phyloP scores from a whole-genome alignment of 2,888 invertebrate genomes.

The Dryobotodes eremita region DNA sequence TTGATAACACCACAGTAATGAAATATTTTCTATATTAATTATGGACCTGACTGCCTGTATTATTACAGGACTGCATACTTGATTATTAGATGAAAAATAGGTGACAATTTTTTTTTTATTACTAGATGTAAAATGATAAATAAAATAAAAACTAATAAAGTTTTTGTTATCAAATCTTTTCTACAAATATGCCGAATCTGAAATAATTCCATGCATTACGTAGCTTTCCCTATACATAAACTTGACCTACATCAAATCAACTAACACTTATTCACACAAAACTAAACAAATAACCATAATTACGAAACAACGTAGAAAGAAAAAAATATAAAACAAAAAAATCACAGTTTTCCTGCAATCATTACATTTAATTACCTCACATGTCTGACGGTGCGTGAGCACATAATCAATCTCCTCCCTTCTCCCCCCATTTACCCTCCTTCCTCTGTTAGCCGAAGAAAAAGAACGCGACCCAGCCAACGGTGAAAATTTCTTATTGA shows the following conservation, averaged over 20 bases:
- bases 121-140: neutral
- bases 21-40: neutral
- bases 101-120: neutral
- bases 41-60: neutral
- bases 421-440: constrained; percentile 34
- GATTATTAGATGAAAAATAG: neutral
- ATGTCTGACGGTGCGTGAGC: constrained; percentile 79
- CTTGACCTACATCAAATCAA: neutral
- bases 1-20: neutral
- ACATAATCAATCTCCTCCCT: constrained; percentile 80
- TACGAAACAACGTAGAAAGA: constrained; percentile 38
- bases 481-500: constrained; percentile 60
- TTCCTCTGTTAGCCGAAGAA: constrained; percentile 53
- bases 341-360: constrained; percentile 73
- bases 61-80: neutral
- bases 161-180: neutral
- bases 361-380: constrained; percentile 84
- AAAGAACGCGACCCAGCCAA: constrained; percentile 69
- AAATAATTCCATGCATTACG: neutral
- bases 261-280: neutral
- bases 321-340: constrained; percentile 60
- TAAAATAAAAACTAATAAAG: neutral
- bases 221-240: neutral
- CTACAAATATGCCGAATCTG: neutral
- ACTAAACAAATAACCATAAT: constrained; percentile 36